A percentile compares a stretch with the other conserved stretches of the same genome.
phyloP scores from a whole-genome alignment of 2,797 vertebrate species.

The Adrianichthys oophorus region DNA sequence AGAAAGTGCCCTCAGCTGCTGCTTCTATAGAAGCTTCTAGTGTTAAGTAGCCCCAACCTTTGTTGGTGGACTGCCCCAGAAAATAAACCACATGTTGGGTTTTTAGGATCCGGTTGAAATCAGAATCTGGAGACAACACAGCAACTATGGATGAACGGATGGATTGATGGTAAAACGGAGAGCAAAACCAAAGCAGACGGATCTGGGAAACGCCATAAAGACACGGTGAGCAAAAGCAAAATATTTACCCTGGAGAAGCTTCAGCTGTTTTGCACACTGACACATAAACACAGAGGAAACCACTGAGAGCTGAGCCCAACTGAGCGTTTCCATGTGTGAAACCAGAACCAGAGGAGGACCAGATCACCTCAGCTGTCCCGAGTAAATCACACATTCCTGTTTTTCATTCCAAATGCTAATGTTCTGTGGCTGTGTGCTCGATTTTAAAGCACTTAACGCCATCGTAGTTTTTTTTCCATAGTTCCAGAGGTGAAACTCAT shows the following conservation, averaged over 20 bases:
- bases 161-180: not conserved
- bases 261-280: slow-evolving; percentile 14
- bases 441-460: too few relatives aligned
- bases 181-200: slow-evolving; percentile 7
- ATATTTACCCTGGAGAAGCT: slow-evolving; percentile 60
- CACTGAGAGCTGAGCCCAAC: slow-evolving; percentile 27
- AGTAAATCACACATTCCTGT: slow-evolving; percentile 12
- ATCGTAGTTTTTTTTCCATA: too few relatives aligned
- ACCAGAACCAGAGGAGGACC: slow-evolving; percentile 15
- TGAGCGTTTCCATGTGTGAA: slow-evolving; percentile 55
- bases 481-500: not conserved
- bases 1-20: too few relatives aligned
- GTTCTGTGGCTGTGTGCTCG: too few relatives aligned
- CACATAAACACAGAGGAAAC: slow-evolving; percentile 29
- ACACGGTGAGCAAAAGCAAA: slow-evolving; percentile 34
- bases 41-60: too few relatives aligned
- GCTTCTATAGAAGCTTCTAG: too few relatives aligned
- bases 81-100: not conserved
- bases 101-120: not conserved
- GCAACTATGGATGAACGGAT: not conserved
- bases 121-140: not conserved
- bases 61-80: not conserved
- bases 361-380: slow-evolving; percentile 14
- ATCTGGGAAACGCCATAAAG: slow-evolving; percentile 40
- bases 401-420: not conserved